Evolutionary conservation across 2,797 vertebrate species (phyloP).

Genomic region (Paramormyrops hopkinsi): DNA sequence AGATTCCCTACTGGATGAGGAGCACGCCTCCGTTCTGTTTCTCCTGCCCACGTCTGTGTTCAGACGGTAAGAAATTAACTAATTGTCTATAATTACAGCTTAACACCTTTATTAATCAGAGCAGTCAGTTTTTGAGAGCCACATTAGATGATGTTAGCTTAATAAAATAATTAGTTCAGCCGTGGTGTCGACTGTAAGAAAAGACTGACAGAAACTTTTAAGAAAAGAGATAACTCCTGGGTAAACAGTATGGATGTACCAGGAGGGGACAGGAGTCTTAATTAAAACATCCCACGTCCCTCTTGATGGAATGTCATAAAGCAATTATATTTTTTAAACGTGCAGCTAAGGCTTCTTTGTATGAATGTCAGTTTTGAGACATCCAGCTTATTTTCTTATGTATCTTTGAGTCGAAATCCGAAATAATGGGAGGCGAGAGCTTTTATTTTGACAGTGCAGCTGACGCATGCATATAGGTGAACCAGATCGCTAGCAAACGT

Average conservation of each 20-base stretch:
- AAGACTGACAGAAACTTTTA: slow-evolving; percentile 41
- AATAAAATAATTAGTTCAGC: slow-evolving; percentile 62
- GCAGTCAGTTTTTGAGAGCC: slow-evolving; percentile 57
- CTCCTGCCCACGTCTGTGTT: slow-evolving; percentile 19
- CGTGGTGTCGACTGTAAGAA: slow-evolving; percentile 32
- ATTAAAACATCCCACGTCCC: not conserved
- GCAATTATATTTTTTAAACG: not conserved
- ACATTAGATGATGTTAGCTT: slow-evolving; percentile 63
- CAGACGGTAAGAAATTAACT: slow-evolving; percentile 69
- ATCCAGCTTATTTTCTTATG: not conserved
- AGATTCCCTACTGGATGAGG: not conserved
- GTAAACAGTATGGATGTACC: not conserved
- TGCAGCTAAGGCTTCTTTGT: not conserved
- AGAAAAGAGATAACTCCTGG: slow-evolving; percentile 26
- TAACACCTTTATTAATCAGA: slow-evolving; percentile 61
- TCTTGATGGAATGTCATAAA: not conserved
- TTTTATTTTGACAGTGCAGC: not conserved
- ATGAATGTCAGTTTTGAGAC: not conserved
- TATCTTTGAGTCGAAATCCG: not conserved
- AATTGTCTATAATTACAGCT: slow-evolving; percentile 65
- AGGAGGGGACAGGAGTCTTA: not conserved
- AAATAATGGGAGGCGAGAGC: not conserved
- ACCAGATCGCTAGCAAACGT: not conserved
- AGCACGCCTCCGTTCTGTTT: not conserved
- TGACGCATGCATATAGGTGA: not conserved